Base-by-base conservation (phyloP, 2,888 invertebrate species). In the Chrysolina haemoptera region DNA sequence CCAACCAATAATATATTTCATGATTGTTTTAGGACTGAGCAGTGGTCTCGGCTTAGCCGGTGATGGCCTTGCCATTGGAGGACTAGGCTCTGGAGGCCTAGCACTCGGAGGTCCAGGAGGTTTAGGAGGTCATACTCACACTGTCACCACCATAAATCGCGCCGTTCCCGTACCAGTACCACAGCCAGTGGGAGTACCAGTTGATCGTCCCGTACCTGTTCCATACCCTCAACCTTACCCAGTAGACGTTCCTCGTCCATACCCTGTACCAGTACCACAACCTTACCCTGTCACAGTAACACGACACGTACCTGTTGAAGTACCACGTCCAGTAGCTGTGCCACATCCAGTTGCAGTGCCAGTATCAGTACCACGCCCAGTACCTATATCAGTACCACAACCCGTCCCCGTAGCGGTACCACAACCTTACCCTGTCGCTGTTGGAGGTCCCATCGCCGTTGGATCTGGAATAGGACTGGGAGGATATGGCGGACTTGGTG, bases 81-180 rank as follows among this genome's bases (percentile, higher is more conserved):
- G 73, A 74, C 76, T 78, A 63, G 80, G 77, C 41, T 73, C 73
- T 18, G 70, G 68, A 27, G 72, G 8, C 3, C 5, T 14, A 20
- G 77, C 77, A n/a, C 43, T 70, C n/a, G 81, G 79, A 0, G 77
- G 75, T 27, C 59, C 35, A n/a, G 59, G 59, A 35, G 40, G 80
- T 16, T 76, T 79, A 8, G 71, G 78, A 22, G 41, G 82, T 6
- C 82, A 81, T 53, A 77, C 80, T 20, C 81, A 84, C 73, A 81
- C 82, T 6, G 82, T 84, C 67, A 82, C 82, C 65, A 84, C 85
- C 35, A 77, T 85, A 16, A 90, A 89, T 14, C 89, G 91, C 0
- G 91, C 92, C 0, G 90, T 93, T 16, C 88, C 90, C 10, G 91
- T 91, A 1, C 88, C 89, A 78, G 86, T 74, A 20, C 84, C 88